Conservation (phyloP, 2,113 vertebrate species). For the Pelodiscus sinensis region DNA sequence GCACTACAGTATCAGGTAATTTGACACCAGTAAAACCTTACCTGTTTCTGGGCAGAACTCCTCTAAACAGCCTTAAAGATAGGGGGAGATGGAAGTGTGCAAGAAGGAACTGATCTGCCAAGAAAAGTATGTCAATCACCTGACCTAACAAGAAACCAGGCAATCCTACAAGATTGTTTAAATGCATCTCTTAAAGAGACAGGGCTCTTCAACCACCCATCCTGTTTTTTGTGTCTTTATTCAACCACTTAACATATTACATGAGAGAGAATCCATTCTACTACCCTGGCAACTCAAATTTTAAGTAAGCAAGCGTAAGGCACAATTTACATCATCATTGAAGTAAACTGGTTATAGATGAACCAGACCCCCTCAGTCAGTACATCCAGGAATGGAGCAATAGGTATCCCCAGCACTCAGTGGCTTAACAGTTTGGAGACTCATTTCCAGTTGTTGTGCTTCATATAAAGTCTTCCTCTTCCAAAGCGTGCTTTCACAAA, state of each 20-base stretch:
- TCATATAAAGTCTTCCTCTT: not conserved
- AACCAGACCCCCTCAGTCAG: not conserved
- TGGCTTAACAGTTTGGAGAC: not conserved
- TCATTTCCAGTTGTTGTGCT: rapidly evolving
- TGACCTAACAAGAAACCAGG: not conserved
- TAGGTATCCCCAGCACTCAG: not conserved
- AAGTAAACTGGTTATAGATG: not conserved
- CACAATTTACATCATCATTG: not conserved
- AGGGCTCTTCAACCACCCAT: not conserved
- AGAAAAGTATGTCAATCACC: not conserved
- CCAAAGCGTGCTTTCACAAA: not conserved
- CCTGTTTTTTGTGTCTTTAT: not conserved
- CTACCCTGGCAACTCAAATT: not conserved
- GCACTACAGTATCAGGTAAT: not conserved
- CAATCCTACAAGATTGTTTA: not conserved
- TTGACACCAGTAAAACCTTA: not conserved
- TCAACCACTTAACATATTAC: not conserved
- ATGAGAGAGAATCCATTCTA: not conserved
- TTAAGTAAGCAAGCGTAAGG: not conserved
- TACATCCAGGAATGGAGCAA: not conserved
- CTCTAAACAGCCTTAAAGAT: not conserved
- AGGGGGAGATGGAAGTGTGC: not conserved
- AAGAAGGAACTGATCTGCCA: not conserved
- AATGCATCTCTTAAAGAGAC: not conserved
- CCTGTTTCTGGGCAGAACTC: not conserved